phyloP scores from a whole-genome alignment of 2,888 invertebrate genomes.

The Catocala nupta region DNA sequence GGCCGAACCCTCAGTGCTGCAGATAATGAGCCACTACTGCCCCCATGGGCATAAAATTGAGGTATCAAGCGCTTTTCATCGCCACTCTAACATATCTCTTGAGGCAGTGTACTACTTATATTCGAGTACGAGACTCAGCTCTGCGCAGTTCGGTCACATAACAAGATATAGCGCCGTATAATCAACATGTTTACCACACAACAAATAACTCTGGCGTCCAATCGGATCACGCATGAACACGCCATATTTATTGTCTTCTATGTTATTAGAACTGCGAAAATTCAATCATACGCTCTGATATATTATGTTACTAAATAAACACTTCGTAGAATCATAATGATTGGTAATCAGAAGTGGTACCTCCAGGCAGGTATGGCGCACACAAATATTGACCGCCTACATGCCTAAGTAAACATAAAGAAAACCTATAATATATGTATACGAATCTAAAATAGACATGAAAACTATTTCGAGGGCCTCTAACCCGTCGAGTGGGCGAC shows the following conservation, averaged over 20 bases:
- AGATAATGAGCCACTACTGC: slow-evolving; percentile 59
- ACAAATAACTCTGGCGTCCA: not conserved
- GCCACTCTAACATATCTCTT: slow-evolving; percentile 36
- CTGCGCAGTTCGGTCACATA: slow-evolving; percentile 8
- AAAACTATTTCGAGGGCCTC: slow-evolving; percentile 54
- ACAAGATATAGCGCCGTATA: slow-evolving; percentile 4
- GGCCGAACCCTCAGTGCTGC: slow-evolving; percentile 38
- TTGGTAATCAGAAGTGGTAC: not conserved
- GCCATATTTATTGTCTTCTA: slow-evolving; percentile 2
- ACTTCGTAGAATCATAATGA: not conserved
- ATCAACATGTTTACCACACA: not conserved
- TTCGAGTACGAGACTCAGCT: slow-evolving; percentile 7
- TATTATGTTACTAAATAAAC: not conserved
- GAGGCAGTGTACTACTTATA: slow-evolving; percentile 21
- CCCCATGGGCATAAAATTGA: slow-evolving; percentile 53
- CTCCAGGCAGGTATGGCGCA: not conserved
- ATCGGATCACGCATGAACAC: too few relatives aligned
- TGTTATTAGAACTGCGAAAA: not conserved
- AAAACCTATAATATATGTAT: slow-evolving; percentile 26
- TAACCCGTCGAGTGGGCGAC: slow-evolving; percentile 46
- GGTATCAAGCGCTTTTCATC: slow-evolving; percentile 43
- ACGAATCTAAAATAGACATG: slow-evolving; percentile 52
- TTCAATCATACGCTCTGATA: not conserved
- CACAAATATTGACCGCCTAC: slow-evolving; percentile 12
- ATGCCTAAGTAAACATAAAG: slow-evolving; percentile 24